Evolutionary conservation across 2,113 vertebrate species (phyloP).

Genomic region (Rynchops niger): DNA sequence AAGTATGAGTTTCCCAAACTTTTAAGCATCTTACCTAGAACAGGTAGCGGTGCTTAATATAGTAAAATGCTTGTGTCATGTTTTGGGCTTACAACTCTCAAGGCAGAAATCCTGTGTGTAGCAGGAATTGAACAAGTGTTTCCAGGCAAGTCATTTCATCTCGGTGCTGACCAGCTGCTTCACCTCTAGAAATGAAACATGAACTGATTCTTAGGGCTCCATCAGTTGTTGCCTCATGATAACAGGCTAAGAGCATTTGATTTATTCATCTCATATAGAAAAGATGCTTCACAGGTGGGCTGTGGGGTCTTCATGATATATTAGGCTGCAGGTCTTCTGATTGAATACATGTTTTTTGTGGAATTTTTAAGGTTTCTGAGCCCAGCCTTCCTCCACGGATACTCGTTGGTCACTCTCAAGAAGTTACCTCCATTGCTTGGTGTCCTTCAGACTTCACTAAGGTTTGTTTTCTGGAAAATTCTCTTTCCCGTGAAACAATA

Average conservation of each 20-base stretch:
- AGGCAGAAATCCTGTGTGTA: neutral
- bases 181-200: neutral
- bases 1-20: neutral
- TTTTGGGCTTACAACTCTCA: neutral
- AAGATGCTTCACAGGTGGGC: neutral
- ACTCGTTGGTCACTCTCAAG: slow-evolving; percentile 90
- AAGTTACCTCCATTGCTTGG: slow-evolving; percentile 95
- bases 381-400: slow-evolving; percentile 81
- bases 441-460: slow-evolving; percentile 95
- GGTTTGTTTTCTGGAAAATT: slow-evolving; percentile 73
- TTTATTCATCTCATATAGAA: neutral
- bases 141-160: neutral
- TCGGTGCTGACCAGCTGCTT: neutral
- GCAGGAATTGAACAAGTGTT: neutral
- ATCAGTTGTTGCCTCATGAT: neutral
- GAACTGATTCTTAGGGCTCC: neutral
- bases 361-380: slow-evolving; percentile 81
- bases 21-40: neutral
- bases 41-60: neutral
- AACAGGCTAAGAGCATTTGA: neutral
- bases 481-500: neutral
- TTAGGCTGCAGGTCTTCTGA: neutral
- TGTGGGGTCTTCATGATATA: neutral
- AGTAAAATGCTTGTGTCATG: neutral
- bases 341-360: neutral